phyloP scores from a whole-genome alignment of 2,888 invertebrate genomes.

The Drosophila fungiperda region DNA sequence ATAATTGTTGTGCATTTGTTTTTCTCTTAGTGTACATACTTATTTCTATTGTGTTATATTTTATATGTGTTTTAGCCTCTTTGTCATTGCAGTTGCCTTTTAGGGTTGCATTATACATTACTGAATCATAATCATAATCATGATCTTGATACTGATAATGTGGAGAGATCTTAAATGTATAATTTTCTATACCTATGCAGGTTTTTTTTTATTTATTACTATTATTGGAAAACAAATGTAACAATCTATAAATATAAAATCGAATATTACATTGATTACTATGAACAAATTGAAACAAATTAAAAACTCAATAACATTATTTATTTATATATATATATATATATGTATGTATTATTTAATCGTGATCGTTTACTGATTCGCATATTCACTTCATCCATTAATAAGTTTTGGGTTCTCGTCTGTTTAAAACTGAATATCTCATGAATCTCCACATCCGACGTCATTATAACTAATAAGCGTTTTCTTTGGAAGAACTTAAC shows the following conservation, averaged over 20 bases:
- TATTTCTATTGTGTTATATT: conserved; percentile 15
- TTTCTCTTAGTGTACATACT: conserved; percentile 29
- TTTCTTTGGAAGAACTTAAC: conserved; percentile 81
- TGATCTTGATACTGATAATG: conserved; percentile 34
- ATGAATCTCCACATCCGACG: conserved; percentile 17
- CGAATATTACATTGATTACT: conserved; percentile 26
- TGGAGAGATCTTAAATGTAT: conserved; percentile 59
- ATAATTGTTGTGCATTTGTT: conserved; percentile 27
- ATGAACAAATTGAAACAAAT: conserved; percentile 34
- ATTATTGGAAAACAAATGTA: conserved; percentile 54
- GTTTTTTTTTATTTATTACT: neutral
- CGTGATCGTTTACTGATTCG: conserved; percentile 4
- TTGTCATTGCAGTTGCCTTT: conserved; percentile 53
- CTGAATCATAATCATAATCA: conserved; percentile 17
- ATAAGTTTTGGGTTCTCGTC: conserved; percentile 9
- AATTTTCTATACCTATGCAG: conserved; percentile 25
- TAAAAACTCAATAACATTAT: conserved; percentile 39
- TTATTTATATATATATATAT: conserved; percentile 10
- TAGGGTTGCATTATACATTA: conserved; percentile 46
- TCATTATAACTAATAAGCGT: conserved; percentile 79
- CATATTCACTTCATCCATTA: conserved; percentile 14
- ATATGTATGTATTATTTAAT: conserved; percentile 12
- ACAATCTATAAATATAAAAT: conserved; percentile 48
- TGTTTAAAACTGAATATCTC: conserved; percentile 9
- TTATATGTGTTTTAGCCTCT: conserved; percentile 44